Conservation (phyloP, 2,888 invertebrate genomes). For the Malthinus seriepunctatus region DNA sequence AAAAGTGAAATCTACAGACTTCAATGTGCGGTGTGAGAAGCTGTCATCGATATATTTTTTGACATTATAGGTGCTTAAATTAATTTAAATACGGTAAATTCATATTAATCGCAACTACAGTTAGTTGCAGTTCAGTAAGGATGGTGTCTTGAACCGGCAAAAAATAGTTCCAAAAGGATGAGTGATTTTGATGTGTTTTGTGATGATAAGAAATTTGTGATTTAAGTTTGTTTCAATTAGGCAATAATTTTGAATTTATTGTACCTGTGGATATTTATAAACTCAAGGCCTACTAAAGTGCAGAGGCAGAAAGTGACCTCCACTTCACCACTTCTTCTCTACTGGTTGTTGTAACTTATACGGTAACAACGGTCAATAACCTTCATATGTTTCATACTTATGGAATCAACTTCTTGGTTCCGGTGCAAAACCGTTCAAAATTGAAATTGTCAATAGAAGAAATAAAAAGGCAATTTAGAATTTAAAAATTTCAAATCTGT, state of each 20-base stretch:
- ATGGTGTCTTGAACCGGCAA: too few species aligned
- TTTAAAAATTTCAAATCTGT: background rate
- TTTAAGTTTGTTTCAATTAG: background rate
- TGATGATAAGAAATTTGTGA: background rate
- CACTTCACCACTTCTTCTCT: constrained; percentile 17
- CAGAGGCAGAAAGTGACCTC: constrained; percentile 24
- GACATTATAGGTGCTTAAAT: background rate
- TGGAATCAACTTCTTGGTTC: constrained; percentile 17
- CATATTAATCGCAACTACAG: too few species aligned
- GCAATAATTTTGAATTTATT: constrained; percentile 12
- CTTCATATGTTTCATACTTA: constrained; percentile 20
- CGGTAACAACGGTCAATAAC: constrained; percentile 28
- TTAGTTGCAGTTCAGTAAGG: too few species aligned
- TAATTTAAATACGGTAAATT: too few species aligned
- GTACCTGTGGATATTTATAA: constrained; percentile 8
- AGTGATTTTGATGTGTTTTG: background rate
- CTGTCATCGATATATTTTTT: background rate
- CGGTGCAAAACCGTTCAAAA: constrained; percentile 7
- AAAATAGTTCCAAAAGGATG: background rate
- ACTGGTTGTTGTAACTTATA: constrained; percentile 20
- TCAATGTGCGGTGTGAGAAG: constrained; percentile 18
- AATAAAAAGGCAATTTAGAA: too few species aligned
- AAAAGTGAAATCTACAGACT: constrained; percentile 45
- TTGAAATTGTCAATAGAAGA: too few species aligned
- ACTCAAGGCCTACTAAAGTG: constrained; percentile 18